Evolutionary conservation across 2,113 vertebrate genomes (phyloP), one percentile per base, ranked within the genome.

Genomic region (rabbit (Oryctolagus cuniculus)): DNA sequence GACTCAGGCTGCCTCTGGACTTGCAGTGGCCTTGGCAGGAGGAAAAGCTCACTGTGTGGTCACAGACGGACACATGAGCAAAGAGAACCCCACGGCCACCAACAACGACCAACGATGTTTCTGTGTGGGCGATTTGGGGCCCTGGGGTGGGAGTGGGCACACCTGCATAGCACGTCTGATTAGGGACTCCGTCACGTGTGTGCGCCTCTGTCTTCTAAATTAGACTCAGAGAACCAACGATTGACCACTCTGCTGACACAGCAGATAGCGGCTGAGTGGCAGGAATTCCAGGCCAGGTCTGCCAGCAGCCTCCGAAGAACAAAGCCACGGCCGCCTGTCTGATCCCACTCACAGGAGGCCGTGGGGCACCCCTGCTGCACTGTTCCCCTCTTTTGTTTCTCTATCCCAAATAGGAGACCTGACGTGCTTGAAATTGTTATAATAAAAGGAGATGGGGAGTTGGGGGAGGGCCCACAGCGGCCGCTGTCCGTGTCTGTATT

Each of bases 41-140:
- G 75, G n/a, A 29, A n/a, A 44, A n/a, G 31, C 34, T 21, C 25
- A 22, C 51, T 34, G 10, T 64, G 63, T n/a, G 55, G 63, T 80
- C 51, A 13, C 53, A 31, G 4, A 5, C 0, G 5, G 49, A 27
- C 49, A 5, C 7, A 16, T 10, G 29, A 27, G 16, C 10, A 3
- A 87, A 36, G 66, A 34, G 21, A 31, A 0, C 9, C 58, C 5
- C 21, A 55, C 0, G 21, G 21, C 53, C 53, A 13, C 80, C 9
- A 27, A 44, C 73, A 10, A 4, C 1, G 51, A 77, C 78, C 87
- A 77, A 61, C 44, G 73, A 2, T 0, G 2, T 16, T 38, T 90
- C 66, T 19, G 3, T 31, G 19, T 17, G 3, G 29, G 22, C 1
- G 15, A 1, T 24, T n/a, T 70, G 25, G 25, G 3, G n/a, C 90